These are phyloP conservation scores for Peromyscus melanophrys DNA, from an alignment of 2,797 vertebrate genomes.

Conservation along the genomic window DNA sequence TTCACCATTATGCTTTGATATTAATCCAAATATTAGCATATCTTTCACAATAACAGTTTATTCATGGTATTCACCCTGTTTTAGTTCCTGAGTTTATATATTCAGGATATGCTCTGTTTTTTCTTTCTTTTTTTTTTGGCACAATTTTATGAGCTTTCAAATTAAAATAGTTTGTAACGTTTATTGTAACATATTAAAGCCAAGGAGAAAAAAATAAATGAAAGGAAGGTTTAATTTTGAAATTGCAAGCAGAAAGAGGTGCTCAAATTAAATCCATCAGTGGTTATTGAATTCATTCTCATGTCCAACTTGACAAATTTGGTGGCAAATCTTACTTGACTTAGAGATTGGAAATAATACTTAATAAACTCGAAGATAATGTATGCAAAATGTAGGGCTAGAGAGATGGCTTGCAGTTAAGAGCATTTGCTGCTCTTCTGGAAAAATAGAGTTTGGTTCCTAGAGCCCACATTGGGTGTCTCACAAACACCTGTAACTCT, in stretches of 20 bases:
- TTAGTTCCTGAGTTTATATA: background rate
- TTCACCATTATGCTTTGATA: conserved; percentile 29
- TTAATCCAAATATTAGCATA: conserved; percentile 41
- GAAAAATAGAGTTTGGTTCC: background rate
- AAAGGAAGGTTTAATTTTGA: conserved; percentile 30
- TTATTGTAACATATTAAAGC: conserved; percentile 56
- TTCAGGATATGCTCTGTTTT: conserved; percentile 27
- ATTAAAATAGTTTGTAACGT: conserved; percentile 67
- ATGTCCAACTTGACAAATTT: background rate
- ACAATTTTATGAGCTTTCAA: conserved; percentile 69
- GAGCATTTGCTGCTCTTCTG: background rate
- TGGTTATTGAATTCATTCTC: background rate
- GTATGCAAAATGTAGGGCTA: background rate
- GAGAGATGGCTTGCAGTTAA: background rate
- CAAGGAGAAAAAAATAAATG: conserved; percentile 18
- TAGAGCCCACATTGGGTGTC: background rate
- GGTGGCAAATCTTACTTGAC: background rate
- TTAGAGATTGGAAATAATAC: background rate
- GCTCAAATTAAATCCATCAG: conserved; percentile 17
- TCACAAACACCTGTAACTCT: background rate
- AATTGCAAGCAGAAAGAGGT: background rate
- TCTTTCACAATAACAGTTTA: conserved; percentile 48
- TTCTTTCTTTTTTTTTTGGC: background rate
- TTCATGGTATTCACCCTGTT: conserved; percentile 29
- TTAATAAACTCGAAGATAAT: background rate